These are phyloP conservation scores for Colletes collaris DNA, from an alignment of 2,888 invertebrate genomes.

Conservation along the genomic window DNA sequence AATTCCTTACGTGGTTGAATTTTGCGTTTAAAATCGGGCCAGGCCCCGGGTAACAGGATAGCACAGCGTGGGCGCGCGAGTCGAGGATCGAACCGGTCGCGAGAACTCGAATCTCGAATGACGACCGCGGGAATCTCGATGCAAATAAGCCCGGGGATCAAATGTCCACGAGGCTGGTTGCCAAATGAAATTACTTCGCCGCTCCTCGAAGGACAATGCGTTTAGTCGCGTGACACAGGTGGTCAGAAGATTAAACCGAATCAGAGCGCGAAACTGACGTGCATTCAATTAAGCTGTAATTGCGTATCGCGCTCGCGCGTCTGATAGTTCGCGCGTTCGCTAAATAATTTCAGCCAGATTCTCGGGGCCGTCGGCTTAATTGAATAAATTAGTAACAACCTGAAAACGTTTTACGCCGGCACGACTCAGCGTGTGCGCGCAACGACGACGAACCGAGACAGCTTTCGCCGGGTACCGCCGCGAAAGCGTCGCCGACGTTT, in stretches of 20 bases:
- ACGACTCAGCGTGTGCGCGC: no score
- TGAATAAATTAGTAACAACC: constrained; percentile 30
- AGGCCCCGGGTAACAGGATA: no score
- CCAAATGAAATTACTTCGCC: constrained; percentile 53
- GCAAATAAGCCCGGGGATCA: constrained; percentile 45
- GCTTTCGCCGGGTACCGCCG: background rate
- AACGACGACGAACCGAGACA: background rate
- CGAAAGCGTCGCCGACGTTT: constrained; percentile 22
- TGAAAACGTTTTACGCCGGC: constrained; percentile 10
- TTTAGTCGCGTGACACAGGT: constrained; percentile 38
- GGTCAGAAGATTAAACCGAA: constrained; percentile 60
- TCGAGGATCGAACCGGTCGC: no score
- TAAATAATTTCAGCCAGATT: constrained; percentile 39
- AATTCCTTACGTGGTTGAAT: no score
- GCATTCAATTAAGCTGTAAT: constrained; percentile 57
- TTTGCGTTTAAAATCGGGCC: no score
- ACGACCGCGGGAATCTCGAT: background rate
- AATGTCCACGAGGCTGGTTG: constrained; percentile 10
- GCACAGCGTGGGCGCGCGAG: no score
- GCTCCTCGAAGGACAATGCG: constrained; percentile 50
- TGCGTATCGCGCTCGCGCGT: constrained; percentile 25
- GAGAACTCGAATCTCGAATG: no score
- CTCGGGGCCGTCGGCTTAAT: constrained; percentile 13
- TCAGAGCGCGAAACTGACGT: constrained; percentile 51
- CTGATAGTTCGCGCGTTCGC: constrained; percentile 32